A percentile compares a stretch with the other conserved stretches of the same genome.
These are phyloP conservation scores for Anorthoa munda DNA, from an alignment of 2,888 invertebrate genomes.

Conservation along the genomic window DNA sequence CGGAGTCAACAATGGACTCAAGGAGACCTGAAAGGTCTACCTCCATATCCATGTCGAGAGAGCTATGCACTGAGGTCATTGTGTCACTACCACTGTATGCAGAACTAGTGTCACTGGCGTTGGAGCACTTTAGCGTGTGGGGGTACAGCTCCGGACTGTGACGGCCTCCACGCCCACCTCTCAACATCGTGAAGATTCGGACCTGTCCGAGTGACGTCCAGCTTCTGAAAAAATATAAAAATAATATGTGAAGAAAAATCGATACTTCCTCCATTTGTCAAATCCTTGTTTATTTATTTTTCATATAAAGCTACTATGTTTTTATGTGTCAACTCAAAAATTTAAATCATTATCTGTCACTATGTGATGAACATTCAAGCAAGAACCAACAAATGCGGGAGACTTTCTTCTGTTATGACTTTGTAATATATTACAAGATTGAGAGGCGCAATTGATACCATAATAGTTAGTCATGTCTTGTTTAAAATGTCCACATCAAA, in stretches of 20 bases:
- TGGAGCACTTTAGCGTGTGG: constrained; percentile 94
- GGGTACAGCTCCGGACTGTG: constrained; percentile 95
- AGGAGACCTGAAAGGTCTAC: constrained; percentile 98
- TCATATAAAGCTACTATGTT: neutral
- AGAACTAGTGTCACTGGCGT: constrained; percentile 98
- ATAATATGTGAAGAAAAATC: constrained; percentile 53
- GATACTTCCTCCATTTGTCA: constrained; percentile 37
- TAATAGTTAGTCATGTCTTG: constrained; percentile 66
- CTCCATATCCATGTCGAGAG: constrained; percentile 94
- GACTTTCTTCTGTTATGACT: constrained; percentile 71
- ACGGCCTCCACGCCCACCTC: constrained; percentile 91
- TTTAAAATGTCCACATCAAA: constrained; percentile 63
- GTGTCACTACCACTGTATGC: constrained; percentile 99
- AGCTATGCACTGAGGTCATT: constrained; percentile 98
- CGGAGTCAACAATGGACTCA: constrained; percentile 98
- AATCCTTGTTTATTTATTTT: constrained; percentile 7
- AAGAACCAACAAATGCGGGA: constrained; percentile 68
- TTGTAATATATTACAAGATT: constrained; percentile 55
- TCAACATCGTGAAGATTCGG: constrained; percentile 90
- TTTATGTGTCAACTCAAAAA: neutral
- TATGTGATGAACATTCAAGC: constrained; percentile 19
- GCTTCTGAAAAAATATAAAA: constrained; percentile 79
- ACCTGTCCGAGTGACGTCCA: constrained; percentile 79
- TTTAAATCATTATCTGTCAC: neutral
- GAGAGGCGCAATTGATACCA: constrained; percentile 50